phyloP scores from a whole-genome alignment of 2,113 vertebrate genomes.

The Aplodontia rufa region DNA sequence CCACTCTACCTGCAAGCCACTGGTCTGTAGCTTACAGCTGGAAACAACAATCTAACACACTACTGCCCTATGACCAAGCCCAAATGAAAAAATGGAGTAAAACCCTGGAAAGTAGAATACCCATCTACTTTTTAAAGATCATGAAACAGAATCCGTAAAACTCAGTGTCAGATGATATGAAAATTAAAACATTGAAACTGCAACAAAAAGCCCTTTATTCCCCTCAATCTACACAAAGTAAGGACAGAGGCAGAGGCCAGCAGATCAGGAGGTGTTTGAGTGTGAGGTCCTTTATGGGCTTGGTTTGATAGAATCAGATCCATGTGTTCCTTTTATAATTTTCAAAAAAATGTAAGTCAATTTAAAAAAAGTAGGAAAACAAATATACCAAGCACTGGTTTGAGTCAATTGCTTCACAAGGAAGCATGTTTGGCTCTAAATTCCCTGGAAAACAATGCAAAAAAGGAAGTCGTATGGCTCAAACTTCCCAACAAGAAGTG shows the following conservation, averaged over 20 bases:
- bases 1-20: not conserved
- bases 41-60: not conserved
- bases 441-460: slow-evolving; percentile 39
- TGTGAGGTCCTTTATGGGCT: not conserved
- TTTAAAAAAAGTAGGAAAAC: slow-evolving; percentile 8
- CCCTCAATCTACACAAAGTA: not conserved
- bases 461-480: not conserved
- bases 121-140: not conserved
- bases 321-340: slow-evolving; percentile 30
- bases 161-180: slow-evolving; percentile 26
- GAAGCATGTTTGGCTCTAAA: not conserved
- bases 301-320: not conserved
- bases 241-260: not conserved
- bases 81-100: not conserved
- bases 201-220: slow-evolving; percentile 21
- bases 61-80: not conserved
- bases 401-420: slow-evolving; percentile 38
- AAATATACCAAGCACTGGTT: not conserved
- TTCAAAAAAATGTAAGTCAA: slow-evolving; percentile 40
- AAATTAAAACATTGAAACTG: slow-evolving; percentile 32
- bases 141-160: slow-evolving; percentile 40
- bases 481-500: slow-evolving; percentile 38
- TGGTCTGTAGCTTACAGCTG: not conserved
- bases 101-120: not conserved
- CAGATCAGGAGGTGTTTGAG: not conserved